A percentile compares a stretch with the other conserved stretches of the same genome.
Evolutionary conservation across 2,888 invertebrate species (phyloP).

Genomic region (Coleophora flavipennella): DNA sequence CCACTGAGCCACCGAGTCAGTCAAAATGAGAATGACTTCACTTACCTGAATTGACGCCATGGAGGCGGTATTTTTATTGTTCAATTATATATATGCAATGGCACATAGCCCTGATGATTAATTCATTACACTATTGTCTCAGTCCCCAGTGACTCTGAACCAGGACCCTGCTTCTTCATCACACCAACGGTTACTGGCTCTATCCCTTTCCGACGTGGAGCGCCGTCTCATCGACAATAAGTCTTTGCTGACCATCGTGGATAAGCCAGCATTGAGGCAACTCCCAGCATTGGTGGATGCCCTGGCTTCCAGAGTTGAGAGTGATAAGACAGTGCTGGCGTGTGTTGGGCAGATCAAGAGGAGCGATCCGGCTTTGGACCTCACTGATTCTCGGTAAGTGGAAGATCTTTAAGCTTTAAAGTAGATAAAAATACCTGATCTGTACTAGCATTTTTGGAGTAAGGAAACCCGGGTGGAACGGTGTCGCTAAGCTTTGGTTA

Average conservation of each 20-base stretch:
- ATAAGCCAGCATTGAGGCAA: constrained; percentile 85
- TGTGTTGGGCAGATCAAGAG: constrained; percentile 79
- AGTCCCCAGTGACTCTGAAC: constrained; percentile 70
- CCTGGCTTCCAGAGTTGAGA: constrained; percentile 86
- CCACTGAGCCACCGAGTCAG: too few relatives aligned
- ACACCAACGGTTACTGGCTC: constrained; percentile 89
- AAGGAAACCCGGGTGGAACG: too few relatives aligned
- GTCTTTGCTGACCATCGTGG: constrained; percentile 86
- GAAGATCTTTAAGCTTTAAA: not conserved
- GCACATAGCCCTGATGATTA: too few relatives aligned
- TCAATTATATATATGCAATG: too few relatives aligned
- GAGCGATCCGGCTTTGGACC: constrained; percentile 73
- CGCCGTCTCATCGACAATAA: constrained; percentile 93
- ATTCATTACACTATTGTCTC: too few relatives aligned
- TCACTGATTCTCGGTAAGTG: constrained; percentile 73
- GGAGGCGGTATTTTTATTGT: too few relatives aligned
- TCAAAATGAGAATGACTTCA: too few relatives aligned
- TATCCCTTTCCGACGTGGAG: constrained; percentile 89
- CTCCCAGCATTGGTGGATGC: constrained; percentile 77
- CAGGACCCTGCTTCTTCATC: constrained; percentile 88
- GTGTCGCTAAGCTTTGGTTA: too few relatives aligned
- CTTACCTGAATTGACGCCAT: too few relatives aligned
- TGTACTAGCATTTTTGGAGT: too few relatives aligned
- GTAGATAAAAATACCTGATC: too few relatives aligned
- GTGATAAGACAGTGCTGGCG: constrained; percentile 89